phyloP scores from a whole-genome alignment of 2,797 vertebrate genomes.

The Lepidocolaptes lacrymiger region DNA sequence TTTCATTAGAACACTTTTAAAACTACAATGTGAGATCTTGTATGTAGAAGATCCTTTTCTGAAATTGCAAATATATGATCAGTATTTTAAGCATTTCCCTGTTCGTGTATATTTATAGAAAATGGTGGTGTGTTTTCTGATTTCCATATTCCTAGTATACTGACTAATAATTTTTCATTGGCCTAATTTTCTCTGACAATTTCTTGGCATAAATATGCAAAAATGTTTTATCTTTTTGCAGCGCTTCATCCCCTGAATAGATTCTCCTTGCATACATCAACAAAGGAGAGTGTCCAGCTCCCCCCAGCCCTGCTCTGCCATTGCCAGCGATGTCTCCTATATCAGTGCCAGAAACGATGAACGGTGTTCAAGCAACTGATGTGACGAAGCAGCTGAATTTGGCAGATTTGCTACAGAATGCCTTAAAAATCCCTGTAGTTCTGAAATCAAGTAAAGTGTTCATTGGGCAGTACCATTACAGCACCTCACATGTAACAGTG shows the following conservation, averaged over 20 bases:
- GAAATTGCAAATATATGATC: background rate
- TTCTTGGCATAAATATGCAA: background rate
- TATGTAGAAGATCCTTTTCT: background rate
- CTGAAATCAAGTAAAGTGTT: background rate
- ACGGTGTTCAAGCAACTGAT: background rate
- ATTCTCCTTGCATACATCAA: background rate
- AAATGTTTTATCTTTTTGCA: background rate
- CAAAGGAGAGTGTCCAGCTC: background rate
- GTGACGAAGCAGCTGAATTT: background rate
- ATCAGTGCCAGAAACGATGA: background rate
- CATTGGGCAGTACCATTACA: accelerated
- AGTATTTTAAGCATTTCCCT: background rate
- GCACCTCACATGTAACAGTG: background rate
- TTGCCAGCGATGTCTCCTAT: background rate
- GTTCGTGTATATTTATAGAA: background rate
- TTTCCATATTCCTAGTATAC: background rate
- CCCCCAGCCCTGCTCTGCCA: background rate
- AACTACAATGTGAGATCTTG: background rate
- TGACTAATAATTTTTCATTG: background rate
- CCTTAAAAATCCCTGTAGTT: background rate
- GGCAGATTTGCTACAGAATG: background rate
- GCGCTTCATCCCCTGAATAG: background rate
- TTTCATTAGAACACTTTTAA: background rate
- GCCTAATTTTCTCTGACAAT: background rate
- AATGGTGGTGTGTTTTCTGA: background rate